Evolutionary conservation across 2,113 vertebrate genomes (phyloP), one percentile per base, ranked within the genome.

Genomic region (Tachysurus vachellii): DNA sequence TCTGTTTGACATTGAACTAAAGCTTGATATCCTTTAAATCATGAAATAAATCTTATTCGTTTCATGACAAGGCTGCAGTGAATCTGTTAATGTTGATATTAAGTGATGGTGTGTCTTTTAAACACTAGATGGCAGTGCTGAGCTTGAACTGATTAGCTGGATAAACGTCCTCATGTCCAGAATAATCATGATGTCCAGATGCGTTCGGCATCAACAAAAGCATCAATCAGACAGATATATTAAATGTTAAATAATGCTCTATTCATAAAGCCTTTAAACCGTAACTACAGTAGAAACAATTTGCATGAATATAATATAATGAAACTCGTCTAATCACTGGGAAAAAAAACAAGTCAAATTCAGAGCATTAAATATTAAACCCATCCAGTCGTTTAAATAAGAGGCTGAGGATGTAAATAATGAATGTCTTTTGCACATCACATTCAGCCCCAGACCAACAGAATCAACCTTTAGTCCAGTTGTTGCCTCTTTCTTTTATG

Each of bases 391-490:
- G 42, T 56, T 86, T 73, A 81, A 89, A 88, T 87, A 87, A 89
- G 89, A 88, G 66, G 47, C 62, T 75, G 79, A 44, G 16, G 36
- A 9, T 19, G 85, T 89, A 87, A 91, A 91, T 90, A 81, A 87
- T 91, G 84, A 73, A 89, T 88, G 66, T 71, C 31, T 68, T 36
- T 71, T 56, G 42, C 56, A 13, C 79, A 11, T 54, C 59, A 59
- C 50, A 64, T 75, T 75, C 50, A 53, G 19, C 50, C 89, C 36
- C 54, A 23, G 71, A 28, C 68, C 89, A 80, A 87, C 81, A 86
- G 81, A 85, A 86, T 84, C 31, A 62, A 42, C 66, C 77, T 75
- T 75, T 75, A 47, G 42, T 19, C 36, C 42, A 50, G 6, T 75
- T 75, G 11, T 11, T 75, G 19, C 36, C 36, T 36, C 36, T 36